phyloP scores from a whole-genome alignment of 2,113 vertebrate species.

The Dasyornis broadbenti region DNA sequence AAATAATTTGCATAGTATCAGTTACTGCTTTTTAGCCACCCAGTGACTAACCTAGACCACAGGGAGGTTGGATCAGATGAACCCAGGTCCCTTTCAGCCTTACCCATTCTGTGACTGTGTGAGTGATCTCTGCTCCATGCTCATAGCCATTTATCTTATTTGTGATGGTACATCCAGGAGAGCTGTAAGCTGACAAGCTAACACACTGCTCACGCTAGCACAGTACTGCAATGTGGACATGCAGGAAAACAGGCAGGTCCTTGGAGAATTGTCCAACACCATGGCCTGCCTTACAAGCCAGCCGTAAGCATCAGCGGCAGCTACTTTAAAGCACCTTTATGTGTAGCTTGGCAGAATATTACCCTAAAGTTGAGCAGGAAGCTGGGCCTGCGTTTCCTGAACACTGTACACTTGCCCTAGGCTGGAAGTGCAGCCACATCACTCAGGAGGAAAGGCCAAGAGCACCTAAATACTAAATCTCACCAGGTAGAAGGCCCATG shows the following conservation, averaged over 20 bases:
- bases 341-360: not conserved
- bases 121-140: not conserved
- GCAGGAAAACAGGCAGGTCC: not conserved
- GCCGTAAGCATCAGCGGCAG: not conserved
- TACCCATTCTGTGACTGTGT: not conserved
- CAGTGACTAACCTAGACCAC: not conserved
- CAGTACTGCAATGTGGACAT: too few relatives aligned
- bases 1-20: not conserved
- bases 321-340: not conserved
- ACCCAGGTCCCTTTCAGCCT: not conserved
- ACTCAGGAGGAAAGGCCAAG: not conserved
- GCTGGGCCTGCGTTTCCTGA: not conserved
- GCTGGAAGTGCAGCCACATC: not conserved
- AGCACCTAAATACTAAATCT: not conserved
- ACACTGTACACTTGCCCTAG: not conserved
- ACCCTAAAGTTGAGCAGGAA: not conserved
- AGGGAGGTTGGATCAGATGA: not conserved
- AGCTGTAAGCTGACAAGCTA: not conserved
- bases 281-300: not conserved
- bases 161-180: not conserved
- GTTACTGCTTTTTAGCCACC: not conserved
- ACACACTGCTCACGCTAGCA: not conserved
- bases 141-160: not conserved
- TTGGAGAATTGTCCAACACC: not conserved
- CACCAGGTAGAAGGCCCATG: not conserved